Evolutionary conservation across 2,888 invertebrate genomes (phyloP).

Genomic region (Pandemis corylana): DNA sequence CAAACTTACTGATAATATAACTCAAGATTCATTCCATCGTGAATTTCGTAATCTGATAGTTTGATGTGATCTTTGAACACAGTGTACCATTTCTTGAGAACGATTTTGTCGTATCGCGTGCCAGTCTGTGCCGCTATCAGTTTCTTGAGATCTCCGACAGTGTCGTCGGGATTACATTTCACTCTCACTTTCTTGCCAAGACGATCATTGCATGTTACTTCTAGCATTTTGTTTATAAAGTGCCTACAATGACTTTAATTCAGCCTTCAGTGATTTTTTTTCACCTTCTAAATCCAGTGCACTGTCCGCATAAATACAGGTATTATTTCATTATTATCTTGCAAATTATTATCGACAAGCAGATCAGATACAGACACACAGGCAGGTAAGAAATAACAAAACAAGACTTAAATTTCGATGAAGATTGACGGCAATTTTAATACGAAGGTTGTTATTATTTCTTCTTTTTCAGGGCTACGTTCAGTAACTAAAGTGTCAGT

Average conservation of each 20-base stretch:
- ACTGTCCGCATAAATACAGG: too few species aligned
- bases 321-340: too few species aligned
- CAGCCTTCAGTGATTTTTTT: background rate
- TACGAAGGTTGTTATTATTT: background rate
- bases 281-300: background rate
- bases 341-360: too few species aligned
- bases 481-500: too few species aligned
- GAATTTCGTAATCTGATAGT: conserved; percentile 99
- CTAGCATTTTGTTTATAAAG: conserved; percentile 89
- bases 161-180: conserved; percentile 99
- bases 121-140: conserved; percentile 99
- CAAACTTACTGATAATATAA: conserved; percentile 94
- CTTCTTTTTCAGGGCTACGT: too few species aligned
- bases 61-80: conserved; percentile 99
- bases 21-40: conserved; percentile 99
- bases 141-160: conserved; percentile 99
- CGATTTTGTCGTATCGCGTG: conserved; percentile 98
- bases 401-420: background rate
- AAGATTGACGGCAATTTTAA: background rate
- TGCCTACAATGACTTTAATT: background rate
- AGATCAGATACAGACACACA: too few species aligned
- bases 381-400: too few species aligned
- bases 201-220: conserved; percentile 99
- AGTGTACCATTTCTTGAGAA: conserved; percentile 99
- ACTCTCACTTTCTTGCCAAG: conserved; percentile 98